Percentiles rank a stretch among this genome's conserved stretches.
These are phyloP conservation scores for Coelopa pilipes DNA, from an alignment of 2,888 invertebrate genomes.

Conservation along the genomic window DNA sequence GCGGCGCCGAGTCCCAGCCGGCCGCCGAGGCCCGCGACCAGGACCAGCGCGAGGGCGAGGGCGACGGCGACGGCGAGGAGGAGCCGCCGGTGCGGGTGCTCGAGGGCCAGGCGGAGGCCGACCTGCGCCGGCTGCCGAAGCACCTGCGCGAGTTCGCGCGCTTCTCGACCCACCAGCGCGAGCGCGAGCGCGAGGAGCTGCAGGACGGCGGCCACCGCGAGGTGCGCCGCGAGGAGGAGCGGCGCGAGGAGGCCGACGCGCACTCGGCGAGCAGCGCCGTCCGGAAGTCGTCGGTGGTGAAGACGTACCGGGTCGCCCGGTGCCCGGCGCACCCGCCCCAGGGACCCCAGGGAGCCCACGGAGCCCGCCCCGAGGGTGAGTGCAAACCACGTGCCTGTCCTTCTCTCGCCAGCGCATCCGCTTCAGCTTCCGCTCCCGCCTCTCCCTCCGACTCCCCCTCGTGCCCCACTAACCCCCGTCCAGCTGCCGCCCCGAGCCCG, in stretches of 20 bases:
- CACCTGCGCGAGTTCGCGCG: constrained; percentile 84
- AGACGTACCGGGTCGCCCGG: constrained; percentile 56
- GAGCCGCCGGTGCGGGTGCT: constrained; percentile 73
- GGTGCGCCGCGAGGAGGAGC: constrained; percentile 56
- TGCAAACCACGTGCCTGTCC: constrained; percentile 53
- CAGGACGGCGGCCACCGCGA: constrained; percentile 52
- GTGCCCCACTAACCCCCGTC: constrained; percentile 46
- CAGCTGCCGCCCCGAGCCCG: constrained; percentile 52
- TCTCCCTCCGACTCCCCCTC: constrained; percentile 43
- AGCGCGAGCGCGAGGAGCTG: constrained; percentile 52
- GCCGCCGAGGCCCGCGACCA: constrained; percentile 34
- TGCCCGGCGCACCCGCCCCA: constrained; percentile 34
- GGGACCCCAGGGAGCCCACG: constrained; percentile 27
- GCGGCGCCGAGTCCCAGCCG: constrained; percentile 69
- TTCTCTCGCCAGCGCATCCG: constrained; percentile 36
- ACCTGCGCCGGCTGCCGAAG: constrained; percentile 75
- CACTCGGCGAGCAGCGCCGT: constrained; percentile 58
- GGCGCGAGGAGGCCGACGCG: constrained; percentile 54
- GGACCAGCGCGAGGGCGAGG: constrained; percentile 41
- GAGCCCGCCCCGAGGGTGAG: constrained; percentile 68
- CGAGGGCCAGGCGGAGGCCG: constrained; percentile 73
- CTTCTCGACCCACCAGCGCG: constrained; percentile 62
- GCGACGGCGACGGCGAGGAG: constrained; percentile 54
- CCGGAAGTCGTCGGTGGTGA: constrained; percentile 59
- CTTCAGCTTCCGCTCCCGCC: constrained; percentile 47